Base-by-base conservation (phyloP, 2,797 vertebrate species). In the Eurystomus glaucurus region DNA sequence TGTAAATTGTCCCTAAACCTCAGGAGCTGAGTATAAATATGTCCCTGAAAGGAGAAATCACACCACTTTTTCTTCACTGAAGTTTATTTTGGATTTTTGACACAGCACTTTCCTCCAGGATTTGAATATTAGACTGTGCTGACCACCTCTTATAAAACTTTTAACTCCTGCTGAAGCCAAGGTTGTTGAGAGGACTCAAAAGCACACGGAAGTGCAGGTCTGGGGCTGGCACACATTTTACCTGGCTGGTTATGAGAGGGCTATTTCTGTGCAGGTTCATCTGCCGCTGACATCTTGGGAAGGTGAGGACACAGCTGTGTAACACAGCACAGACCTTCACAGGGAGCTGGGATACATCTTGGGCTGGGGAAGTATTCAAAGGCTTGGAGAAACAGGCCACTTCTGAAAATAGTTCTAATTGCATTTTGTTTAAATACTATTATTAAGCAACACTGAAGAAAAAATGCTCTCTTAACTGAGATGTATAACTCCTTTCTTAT, bases 241-340 rank as follows among this genome's bases (percentile, higher is more conserved):
- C 41, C 28, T 31, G 41, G 2, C 12, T 43, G 7, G 4, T 52
- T 79, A 43, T 43, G 10, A 8, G 3, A 20, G 2, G 1, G 5
- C 7, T 57, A 29, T 65, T 86, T 90, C 37, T 82, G 41, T 78
- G 25, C 29, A 93, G 31, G 46, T 14, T 71, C 17, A 10, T 64
- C 45, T 68, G 11, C 21, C 20, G 13, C 57, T 46, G 23, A 37
- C 2, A 16, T 48, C 10, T 1, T 41, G 28, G 17, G 12, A 10
- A 86, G 14, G 8, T 41, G 41, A 55, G 37, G 10, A 25, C n/a
- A 20, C 0, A 5, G 2, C 17, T 35, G 10, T 23, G 4, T 14
- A 50, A 54, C 9, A 21, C 10, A 50, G 14, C 14, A 26, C 0
- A 7, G 41, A 58, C 7, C 10, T 82, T 43, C 1, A 0, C 20